Conservation (phyloP, 35 echinoderm and acorn worm genomes). For the Apostichopus californicus region DNA sequence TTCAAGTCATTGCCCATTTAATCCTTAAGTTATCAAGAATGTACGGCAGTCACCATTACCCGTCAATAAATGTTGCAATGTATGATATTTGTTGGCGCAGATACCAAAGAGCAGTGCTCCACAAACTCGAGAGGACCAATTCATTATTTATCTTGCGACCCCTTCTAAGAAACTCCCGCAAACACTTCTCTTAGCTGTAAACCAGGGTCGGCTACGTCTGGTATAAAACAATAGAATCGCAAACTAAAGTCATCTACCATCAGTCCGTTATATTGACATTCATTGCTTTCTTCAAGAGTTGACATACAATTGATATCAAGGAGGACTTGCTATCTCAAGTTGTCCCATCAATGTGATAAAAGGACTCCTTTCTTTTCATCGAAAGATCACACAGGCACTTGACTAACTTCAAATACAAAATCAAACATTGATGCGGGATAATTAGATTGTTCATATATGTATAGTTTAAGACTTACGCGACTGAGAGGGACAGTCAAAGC, state of each 20-base stretch:
- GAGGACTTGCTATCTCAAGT: neutral
- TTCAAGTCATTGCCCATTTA: no score
- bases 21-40: no score
- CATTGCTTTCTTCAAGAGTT: neutral
- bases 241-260: neutral
- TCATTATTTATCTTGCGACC: neutral
- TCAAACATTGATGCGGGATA: no score
- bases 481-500: no score
- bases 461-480: no score
- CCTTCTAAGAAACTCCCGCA: neutral
- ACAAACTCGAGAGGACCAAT: neutral
- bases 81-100: neutral
- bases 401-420: neutral
- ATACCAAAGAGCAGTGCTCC: no score
- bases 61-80: no score
- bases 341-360: constrained; percentile 22
- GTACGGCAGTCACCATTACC: no score
- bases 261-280: constrained; percentile 21
- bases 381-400: neutral
- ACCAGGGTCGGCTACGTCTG: neutral
- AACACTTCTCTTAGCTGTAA: neutral
- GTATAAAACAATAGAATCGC: neutral
- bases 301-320: neutral
- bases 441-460: no score
- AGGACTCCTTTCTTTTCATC: neutral